Percentiles rank a stretch among this genome's conserved stretches.
phyloP scores from a whole-genome alignment of 2,888 invertebrate species.

The Pollenia angustigena region DNA sequence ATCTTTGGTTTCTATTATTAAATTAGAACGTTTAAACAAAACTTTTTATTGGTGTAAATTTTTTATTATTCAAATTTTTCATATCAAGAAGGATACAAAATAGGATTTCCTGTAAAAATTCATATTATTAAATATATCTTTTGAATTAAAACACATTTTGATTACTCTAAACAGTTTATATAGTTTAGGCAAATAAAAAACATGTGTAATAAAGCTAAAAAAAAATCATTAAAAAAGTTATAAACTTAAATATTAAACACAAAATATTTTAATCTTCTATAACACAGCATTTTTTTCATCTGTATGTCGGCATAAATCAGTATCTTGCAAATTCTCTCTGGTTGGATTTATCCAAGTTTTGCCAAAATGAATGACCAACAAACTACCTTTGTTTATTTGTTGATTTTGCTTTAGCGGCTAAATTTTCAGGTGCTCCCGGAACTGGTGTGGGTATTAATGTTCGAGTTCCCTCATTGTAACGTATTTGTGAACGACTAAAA shows the following conservation, averaged over 20 bases:
- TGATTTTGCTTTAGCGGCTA: slow-evolving; percentile 35
- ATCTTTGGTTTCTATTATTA: no score
- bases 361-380: not conserved
- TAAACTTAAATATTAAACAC: slow-evolving; percentile 58
- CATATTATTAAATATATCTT: not conserved
- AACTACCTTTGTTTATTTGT: slow-evolving; percentile 66
- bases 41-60: no score
- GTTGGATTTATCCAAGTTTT: slow-evolving; percentile 20
- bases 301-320: slow-evolving; percentile 35
- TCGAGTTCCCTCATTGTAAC: slow-evolving; percentile 63
- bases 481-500: slow-evolving; percentile 55
- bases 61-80: no score
- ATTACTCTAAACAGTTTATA: no score
- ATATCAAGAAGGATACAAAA: no score
- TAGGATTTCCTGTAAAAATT: no score
- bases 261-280: slow-evolving; percentile 54
- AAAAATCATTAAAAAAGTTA: slow-evolving; percentile 41
- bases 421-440: slow-evolving; percentile 45
- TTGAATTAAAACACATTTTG: slow-evolving; percentile 11
- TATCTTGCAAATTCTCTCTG: slow-evolving; percentile 18
- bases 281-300: slow-evolving; percentile 60
- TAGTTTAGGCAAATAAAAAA: slow-evolving; percentile 62
- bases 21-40: no score
- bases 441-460: slow-evolving; percentile 67
- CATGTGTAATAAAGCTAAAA: slow-evolving; percentile 40